A percentile compares a stretch with the other conserved stretches of the same genome.
Evolutionary conservation across 2,797 vertebrate species (phyloP).

Genomic region (Enteromius thamalakanensis): DNA sequence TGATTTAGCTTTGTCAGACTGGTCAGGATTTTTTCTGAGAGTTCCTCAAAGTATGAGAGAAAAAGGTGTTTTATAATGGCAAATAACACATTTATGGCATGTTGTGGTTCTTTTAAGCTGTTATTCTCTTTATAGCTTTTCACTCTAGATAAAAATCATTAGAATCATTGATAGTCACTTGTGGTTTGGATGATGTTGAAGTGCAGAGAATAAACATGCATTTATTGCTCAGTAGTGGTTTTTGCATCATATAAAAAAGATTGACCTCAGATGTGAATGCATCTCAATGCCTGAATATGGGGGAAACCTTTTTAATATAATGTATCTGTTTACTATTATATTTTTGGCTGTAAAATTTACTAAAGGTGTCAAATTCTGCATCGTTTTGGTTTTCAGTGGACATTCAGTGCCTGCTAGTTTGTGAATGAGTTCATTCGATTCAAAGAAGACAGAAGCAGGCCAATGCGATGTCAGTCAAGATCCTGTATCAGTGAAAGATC

Average conservation of each 20-base stretch:
- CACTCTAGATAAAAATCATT: background rate
- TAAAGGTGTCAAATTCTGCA: background rate
- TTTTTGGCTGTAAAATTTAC: background rate
- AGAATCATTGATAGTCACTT: constrained; percentile 4
- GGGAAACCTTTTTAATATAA: background rate
- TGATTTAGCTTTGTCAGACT: background rate
- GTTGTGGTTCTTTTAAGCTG: background rate
- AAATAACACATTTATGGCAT: background rate
- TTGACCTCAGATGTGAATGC: constrained; percentile 28
- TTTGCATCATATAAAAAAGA: constrained; percentile 41
- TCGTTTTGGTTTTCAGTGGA: background rate
- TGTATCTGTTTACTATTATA: background rate
- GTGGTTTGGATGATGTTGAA: constrained; percentile 27
- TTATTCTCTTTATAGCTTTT: background rate
- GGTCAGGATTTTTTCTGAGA: background rate
- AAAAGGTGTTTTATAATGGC: background rate
- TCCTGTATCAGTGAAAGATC: constrained; percentile 24
- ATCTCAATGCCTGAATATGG: constrained; percentile 22
- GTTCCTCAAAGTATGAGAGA: background rate
- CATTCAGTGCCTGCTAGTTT: background rate
- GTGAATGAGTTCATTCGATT: constrained; percentile 17
- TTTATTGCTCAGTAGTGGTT: constrained; percentile 38
- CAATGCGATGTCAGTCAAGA: constrained; percentile 13
- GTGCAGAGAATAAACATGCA: constrained; percentile 11
- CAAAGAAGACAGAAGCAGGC: background rate